Percentiles rank a stretch among this genome's conserved stretches.
These are phyloP conservation scores for Eolophus roseicapilla DNA, from an alignment of 2,113 vertebrate species.

Conservation along the genomic window DNA sequence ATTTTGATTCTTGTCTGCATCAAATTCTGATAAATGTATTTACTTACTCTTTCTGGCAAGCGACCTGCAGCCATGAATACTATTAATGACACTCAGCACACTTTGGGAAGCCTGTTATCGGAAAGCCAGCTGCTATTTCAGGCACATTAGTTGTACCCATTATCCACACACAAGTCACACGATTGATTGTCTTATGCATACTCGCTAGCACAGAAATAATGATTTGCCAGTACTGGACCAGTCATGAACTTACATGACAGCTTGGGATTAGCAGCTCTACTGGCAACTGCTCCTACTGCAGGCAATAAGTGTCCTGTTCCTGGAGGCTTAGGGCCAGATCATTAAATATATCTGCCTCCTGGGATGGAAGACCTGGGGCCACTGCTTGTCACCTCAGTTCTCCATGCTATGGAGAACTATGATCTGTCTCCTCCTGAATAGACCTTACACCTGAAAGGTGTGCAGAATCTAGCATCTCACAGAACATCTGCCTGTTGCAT, in stretches of 20 bases:
- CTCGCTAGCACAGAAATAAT: not conserved
- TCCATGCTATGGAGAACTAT: not conserved
- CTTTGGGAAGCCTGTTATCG: slow-evolving; percentile 37
- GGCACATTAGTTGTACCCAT: slow-evolving; percentile 30
- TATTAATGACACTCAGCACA: slow-evolving; percentile 19
- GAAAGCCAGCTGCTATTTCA: slow-evolving; percentile 43
- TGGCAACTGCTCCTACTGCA: not conserved
- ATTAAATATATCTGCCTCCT: not conserved
- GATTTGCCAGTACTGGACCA: not conserved
- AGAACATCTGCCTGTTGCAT: not conserved
- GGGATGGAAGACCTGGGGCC: not conserved
- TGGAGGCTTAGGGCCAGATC: not conserved
- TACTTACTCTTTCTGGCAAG: slow-evolving; percentile 40
- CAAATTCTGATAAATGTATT: slow-evolving; percentile 48
- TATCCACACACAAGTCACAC: not conserved
- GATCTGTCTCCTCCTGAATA: not conserved
- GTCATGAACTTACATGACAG: not conserved
- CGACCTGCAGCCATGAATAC: slow-evolving; percentile 12
- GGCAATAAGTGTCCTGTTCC: not conserved
- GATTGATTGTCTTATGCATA: not conserved
- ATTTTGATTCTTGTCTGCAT: not conserved
- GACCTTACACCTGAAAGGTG: not conserved
- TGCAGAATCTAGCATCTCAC: not conserved
- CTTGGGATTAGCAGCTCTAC: not conserved
- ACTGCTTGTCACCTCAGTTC: not conserved